Conservation (phyloP, 2,113 vertebrate species). For the Bagarius yarrelli region DNA sequence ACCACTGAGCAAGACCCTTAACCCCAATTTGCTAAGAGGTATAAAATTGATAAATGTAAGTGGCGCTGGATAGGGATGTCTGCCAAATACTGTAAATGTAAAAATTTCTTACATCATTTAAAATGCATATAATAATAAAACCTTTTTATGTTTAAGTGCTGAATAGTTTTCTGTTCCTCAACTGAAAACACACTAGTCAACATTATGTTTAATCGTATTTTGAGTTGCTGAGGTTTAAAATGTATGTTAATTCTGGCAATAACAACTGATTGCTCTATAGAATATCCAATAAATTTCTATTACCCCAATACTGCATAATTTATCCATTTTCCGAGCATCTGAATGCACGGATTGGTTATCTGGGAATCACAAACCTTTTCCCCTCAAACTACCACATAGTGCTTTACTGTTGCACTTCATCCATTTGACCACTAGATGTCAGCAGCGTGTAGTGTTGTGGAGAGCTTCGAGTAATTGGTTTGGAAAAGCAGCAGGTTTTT, state of each 20-base stretch:
- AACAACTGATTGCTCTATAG: neutral
- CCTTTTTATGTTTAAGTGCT: too few species aligned
- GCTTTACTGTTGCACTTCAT: neutral
- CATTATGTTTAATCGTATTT: too few species aligned
- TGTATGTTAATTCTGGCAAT: too few species aligned
- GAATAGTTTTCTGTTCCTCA: too few species aligned
- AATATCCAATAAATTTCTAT: neutral
- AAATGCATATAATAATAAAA: too few species aligned
- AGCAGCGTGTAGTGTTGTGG: neutral
- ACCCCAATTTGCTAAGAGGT: too few species aligned
- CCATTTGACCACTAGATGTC: neutral
- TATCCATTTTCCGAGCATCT: neutral
- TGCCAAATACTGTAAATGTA: too few species aligned
- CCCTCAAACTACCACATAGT: neutral
- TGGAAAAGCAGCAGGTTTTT: neutral
- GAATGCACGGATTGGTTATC: neutral
- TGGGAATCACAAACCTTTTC: neutral
- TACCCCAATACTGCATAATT: neutral
- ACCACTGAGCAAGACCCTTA: too few species aligned
- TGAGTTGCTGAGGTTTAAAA: neutral
- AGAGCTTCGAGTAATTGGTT: neutral
- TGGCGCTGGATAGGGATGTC: too few species aligned
- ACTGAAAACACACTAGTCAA: too few species aligned
- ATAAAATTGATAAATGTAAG: too few species aligned
- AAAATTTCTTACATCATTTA: too few species aligned